Base-by-base conservation (phyloP, 1,140 invertebrate species). In the Gyrodactylus salaris region DNA sequence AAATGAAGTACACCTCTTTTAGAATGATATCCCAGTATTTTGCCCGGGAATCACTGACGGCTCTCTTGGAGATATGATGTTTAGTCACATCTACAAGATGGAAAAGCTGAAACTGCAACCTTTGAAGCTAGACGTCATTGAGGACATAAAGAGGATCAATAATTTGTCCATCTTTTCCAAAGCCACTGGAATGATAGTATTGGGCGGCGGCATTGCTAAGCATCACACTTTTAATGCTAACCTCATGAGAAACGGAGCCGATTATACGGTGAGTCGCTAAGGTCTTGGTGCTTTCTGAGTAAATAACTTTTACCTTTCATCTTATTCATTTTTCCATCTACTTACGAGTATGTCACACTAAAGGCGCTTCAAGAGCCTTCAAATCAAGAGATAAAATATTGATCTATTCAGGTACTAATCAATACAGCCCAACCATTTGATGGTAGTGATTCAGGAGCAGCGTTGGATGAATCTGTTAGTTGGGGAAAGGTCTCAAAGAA, bases 391-490 rank as follows among this genome's bases (percentile, higher is more conserved):
- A n/a, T n/a, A n/a, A n/a, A 92, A 20, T 91, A 99, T 80, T 98
- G 85, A 83, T 84, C 90, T 0, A 91, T n/a, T n/a, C n/a, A n/a
- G n/a, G n/a, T 99, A 2, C 98, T 88, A 82, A 82, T 99, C 1
- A 99, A 99, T 80, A 98, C 94, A n/a, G 87, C 87, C 0, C 87
- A 87, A 26, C 95, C 99, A 82, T 99, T 88, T 84, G 95, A 99
- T 84, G 95, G 94, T 0, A 95, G 91, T 80, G 95, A 99, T 80
- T 88, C 91, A 75, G 95, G 95, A 16, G 95, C 94, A 0, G 83
- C 88, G 70, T 93, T 94, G 1, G 95, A 99, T 83, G 95, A 99
- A 83, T 94, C 94, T 0, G 84, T 96, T 20, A 95, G 91, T 1
- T 98, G 94, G 94, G 94, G 94, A 0, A 98, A 98, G 83, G 95